Percentiles rank a stretch among this genome's conserved stretches.
phyloP scores from a whole-genome alignment of 2,888 invertebrate genomes.

The Meghimatium bilineatum region DNA sequence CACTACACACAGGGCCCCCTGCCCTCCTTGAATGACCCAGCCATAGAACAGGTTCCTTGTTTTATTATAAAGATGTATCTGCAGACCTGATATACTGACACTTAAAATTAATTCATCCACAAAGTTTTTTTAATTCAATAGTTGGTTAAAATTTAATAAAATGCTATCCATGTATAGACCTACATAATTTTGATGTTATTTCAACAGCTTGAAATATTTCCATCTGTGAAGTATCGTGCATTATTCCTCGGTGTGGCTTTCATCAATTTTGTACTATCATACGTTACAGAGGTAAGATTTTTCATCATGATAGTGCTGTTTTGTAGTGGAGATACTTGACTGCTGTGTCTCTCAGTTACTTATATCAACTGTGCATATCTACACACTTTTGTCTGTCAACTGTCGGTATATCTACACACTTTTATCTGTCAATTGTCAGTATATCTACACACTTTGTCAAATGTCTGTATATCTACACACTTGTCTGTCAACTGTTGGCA shows the following conservation, averaged over 20 bases:
- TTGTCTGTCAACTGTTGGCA: too few relatives aligned
- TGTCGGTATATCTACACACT: neutral
- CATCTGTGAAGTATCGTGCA: conserved; percentile 80
- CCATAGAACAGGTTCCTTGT: too few relatives aligned
- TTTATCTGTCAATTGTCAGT: neutral
- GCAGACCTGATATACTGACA: too few relatives aligned
- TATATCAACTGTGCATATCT: neutral
- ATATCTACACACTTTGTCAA: neutral
- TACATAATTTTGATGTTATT: conserved; percentile 19
- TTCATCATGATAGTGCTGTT: neutral
- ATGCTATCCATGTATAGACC: too few relatives aligned
- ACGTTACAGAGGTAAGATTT: conserved; percentile 79
- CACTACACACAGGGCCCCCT: too few relatives aligned
- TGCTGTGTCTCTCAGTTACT: neutral
- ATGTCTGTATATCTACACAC: too few relatives aligned
- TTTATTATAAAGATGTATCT: too few relatives aligned
- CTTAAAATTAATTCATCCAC: too few relatives aligned
- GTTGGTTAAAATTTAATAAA: too few relatives aligned
- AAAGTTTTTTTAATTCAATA: too few relatives aligned
- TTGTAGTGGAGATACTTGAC: neutral
- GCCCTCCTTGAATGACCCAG: too few relatives aligned
- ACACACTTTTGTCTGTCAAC: neutral
- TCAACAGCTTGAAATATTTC: conserved; percentile 69
- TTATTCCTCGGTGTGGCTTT: conserved; percentile 80
- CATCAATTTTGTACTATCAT: conserved; percentile 77